Evolutionary conservation across 2,888 invertebrate genomes (phyloP).

Genomic region (Protodeltote pygarga): DNA sequence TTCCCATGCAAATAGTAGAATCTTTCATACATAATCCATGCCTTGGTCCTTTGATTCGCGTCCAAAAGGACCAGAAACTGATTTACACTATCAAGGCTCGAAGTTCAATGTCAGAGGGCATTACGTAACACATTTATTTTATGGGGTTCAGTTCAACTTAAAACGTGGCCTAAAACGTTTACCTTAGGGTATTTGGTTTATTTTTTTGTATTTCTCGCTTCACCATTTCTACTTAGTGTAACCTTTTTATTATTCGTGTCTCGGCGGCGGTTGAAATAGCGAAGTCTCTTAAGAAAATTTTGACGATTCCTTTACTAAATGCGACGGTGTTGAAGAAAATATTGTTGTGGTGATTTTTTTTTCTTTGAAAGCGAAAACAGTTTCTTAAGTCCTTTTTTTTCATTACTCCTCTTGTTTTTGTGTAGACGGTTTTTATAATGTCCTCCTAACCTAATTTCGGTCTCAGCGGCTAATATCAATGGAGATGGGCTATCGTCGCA

Average conservation of each 20-base stretch:
- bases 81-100: neutral
- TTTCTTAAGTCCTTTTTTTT: neutral
- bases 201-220: constrained; percentile 2
- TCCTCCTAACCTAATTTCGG: too few relatives aligned
- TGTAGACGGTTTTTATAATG: neutral
- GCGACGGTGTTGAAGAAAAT: neutral
- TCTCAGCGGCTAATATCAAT: too few relatives aligned
- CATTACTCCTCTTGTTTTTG: neutral
- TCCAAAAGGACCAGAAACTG: too few relatives aligned
- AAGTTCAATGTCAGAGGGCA: neutral
- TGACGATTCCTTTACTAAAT: constrained; percentile 7
- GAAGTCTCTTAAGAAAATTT: constrained; percentile 6
- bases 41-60: too few relatives aligned
- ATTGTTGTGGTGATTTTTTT: constrained; percentile 1
- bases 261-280: constrained; percentile 5
- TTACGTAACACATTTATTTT: constrained; percentile 1
- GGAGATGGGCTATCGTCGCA: too few relatives aligned
- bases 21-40: constrained; percentile 14
- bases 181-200: neutral
- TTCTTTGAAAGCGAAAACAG: neutral
- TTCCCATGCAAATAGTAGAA: constrained; percentile 6
- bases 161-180: neutral
- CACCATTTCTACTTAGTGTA: neutral
- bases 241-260: constrained; percentile 19
- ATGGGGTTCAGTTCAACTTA: neutral